Percentiles rank a stretch among this genome's conserved stretches.
Evolutionary conservation across 2,113 vertebrate species (phyloP).

Genomic region (Barbus barbus): DNA sequence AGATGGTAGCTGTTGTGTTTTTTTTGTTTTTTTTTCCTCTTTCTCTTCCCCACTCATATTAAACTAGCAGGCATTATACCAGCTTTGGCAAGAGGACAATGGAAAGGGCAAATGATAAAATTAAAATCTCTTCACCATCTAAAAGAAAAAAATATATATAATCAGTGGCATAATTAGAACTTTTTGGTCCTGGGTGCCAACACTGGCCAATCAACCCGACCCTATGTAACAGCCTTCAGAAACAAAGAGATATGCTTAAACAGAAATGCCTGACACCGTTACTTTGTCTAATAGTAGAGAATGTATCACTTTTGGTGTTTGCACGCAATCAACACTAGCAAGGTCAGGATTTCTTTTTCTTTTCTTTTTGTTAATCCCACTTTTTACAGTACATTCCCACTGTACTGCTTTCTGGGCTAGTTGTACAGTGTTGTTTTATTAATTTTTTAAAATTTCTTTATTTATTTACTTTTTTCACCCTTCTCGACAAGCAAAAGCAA

Average conservation of each 20-base stretch:
- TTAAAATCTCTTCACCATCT: slow-evolving; percentile 54
- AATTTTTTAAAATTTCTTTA: not conserved
- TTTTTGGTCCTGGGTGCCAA: slow-evolving; percentile 43
- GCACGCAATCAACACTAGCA: slow-evolving; percentile 59
- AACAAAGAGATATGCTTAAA: slow-evolving; percentile 38
- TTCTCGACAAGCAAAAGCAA: slow-evolving; percentile 50
- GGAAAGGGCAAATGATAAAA: slow-evolving; percentile 69
- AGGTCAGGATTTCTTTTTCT: slow-evolving; percentile 48
- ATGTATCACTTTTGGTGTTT: slow-evolving; percentile 46
- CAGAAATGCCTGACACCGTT: slow-evolving; percentile 46
- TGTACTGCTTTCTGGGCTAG: not conserved
- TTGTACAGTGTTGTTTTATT: slow-evolving; percentile 1
- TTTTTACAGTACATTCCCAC: slow-evolving; percentile 1
- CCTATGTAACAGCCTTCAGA: slow-evolving; percentile 28
- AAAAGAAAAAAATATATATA: slow-evolving; percentile 47
- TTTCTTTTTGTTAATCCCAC: not conserved
- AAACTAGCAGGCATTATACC: slow-evolving; percentile 62
- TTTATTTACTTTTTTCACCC: slow-evolving; percentile 20
- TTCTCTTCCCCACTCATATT: slow-evolving; percentile 59
- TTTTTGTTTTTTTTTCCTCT: slow-evolving; percentile 49
- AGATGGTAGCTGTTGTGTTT: slow-evolving; percentile 76
- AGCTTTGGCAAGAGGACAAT: slow-evolving; percentile 62
- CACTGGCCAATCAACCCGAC: slow-evolving; percentile 41
- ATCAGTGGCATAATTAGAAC: slow-evolving; percentile 49
- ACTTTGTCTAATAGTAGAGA: slow-evolving; percentile 59